Conservation (phyloP, 2,888 invertebrate species). For the Lithophane leautieri region DNA sequence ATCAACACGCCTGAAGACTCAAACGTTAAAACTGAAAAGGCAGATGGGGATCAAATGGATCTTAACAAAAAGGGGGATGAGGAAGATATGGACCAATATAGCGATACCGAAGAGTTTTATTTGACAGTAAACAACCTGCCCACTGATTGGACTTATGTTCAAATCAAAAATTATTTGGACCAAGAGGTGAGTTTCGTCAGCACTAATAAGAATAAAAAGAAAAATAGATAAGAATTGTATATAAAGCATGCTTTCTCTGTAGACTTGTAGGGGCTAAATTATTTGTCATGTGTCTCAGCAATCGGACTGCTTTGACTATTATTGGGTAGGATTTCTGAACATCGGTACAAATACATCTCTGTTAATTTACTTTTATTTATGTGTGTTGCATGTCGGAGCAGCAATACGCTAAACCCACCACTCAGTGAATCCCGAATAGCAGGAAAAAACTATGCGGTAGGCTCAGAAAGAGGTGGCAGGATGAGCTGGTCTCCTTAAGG, state of each 20-base stretch:
- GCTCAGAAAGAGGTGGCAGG: neutral
- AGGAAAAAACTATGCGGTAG: neutral
- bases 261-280: neutral
- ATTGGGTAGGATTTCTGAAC: no score
- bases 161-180: constrained; percentile 71
- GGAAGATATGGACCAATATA: constrained; percentile 6
- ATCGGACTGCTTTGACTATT: neutral
- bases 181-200: constrained; percentile 62
- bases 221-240: neutral
- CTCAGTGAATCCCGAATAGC: neutral
- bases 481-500: neutral
- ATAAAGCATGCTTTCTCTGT: neutral
- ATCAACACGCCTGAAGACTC: neutral
- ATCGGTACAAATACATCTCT: neutral
- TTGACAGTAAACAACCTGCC: constrained; percentile 46
- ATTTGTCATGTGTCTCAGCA: neutral
- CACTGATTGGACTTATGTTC: constrained; percentile 49
- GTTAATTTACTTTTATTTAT: neutral
- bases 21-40: neutral
- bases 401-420: rapidly evolving
- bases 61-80: neutral
- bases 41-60: neutral
- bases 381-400: neutral
- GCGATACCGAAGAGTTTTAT: constrained; percentile 37
- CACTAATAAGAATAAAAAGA: neutral